A percentile compares a stretch with the other conserved stretches of the same genome.
Conservation (phyloP, 2,888 invertebrate species). For the Caenorhabditis sp. region DNA sequence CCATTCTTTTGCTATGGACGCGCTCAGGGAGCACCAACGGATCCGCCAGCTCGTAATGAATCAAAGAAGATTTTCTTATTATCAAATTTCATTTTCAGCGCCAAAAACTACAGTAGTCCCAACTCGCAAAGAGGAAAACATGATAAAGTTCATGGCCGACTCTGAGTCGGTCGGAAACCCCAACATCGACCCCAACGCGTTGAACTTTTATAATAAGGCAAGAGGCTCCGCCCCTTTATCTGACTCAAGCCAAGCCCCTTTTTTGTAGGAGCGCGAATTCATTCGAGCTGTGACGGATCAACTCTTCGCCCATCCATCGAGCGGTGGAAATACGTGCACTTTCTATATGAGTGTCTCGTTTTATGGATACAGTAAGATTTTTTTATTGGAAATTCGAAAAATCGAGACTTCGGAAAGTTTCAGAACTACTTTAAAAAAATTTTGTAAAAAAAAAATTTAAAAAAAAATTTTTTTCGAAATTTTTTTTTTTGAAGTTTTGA, state of each 20-base stretch:
- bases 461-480: no score
- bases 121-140: conserved; percentile 43
- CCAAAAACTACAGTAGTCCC: conserved; percentile 44
- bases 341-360: conserved; percentile 49
- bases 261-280: conserved; percentile 53
- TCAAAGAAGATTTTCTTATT: background rate
- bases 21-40: conserved; percentile 58
- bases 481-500: no score
- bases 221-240: background rate
- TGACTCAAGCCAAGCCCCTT: background rate
- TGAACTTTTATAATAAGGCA: conserved; percentile 46
- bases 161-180: conserved; percentile 52
- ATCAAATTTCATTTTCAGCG: conserved; percentile 17
- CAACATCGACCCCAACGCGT: conserved; percentile 33
- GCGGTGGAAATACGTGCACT: conserved; percentile 36
- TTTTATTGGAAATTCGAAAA: no score
- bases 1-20: conserved; percentile 54
- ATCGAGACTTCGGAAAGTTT: no score
- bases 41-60: conserved; percentile 30
- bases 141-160: conserved; percentile 56
- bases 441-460: no score
- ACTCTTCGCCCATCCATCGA: conserved; percentile 31
- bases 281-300: conserved; percentile 50
- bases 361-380: conserved; percentile 54
- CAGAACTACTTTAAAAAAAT: no score